Evolutionary conservation across 2,797 vertebrate genomes (phyloP).

Genomic region (Gadopsis bispinosus): DNA sequence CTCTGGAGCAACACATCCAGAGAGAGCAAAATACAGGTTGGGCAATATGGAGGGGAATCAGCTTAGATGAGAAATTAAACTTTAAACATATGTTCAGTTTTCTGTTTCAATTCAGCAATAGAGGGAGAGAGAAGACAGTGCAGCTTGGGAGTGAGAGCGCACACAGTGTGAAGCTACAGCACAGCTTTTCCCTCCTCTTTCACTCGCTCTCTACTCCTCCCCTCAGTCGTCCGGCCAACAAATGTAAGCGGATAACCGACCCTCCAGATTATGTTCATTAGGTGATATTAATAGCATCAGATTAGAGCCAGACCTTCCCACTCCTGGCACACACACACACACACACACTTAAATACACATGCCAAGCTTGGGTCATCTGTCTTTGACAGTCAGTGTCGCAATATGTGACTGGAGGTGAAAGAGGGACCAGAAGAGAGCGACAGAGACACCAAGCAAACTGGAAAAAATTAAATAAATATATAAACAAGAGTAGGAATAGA

Average conservation of each 20-base stretch:
- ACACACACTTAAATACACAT: conserved; percentile 54
- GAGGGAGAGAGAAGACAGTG: conserved; percentile 50
- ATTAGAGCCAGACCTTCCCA: conserved; percentile 82
- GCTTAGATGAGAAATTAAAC: conserved; percentile 77
- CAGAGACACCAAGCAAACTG: conserved; percentile 11
- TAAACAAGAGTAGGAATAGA: conserved; percentile 9
- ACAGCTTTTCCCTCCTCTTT: conserved; percentile 73
- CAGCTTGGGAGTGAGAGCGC: conserved; percentile 45
- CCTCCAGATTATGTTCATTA: conserved; percentile 89
- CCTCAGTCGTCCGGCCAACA: conserved; percentile 75
- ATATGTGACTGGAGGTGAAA: conserved; percentile 51
- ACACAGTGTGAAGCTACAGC: conserved; percentile 65
- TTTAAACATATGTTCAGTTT: conserved; percentile 79
- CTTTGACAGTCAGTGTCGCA: conserved; percentile 77
- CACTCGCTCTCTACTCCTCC: conserved; percentile 68
- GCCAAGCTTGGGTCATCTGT: conserved; percentile 72
- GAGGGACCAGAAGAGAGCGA: conserved; percentile 44
- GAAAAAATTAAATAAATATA: no score
- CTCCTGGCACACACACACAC: conserved; percentile 48
- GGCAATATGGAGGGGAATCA: conserved; percentile 51
- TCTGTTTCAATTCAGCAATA: conserved; percentile 63
- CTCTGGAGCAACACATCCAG: conserved; percentile 56
- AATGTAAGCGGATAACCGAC: conserved; percentile 91
- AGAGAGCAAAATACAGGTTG: conserved; percentile 13
- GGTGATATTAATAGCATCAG: conserved; percentile 94